These are phyloP conservation scores for Alfaro cultratus DNA, from an alignment of 2,797 vertebrate genomes.

Conservation along the genomic window DNA sequence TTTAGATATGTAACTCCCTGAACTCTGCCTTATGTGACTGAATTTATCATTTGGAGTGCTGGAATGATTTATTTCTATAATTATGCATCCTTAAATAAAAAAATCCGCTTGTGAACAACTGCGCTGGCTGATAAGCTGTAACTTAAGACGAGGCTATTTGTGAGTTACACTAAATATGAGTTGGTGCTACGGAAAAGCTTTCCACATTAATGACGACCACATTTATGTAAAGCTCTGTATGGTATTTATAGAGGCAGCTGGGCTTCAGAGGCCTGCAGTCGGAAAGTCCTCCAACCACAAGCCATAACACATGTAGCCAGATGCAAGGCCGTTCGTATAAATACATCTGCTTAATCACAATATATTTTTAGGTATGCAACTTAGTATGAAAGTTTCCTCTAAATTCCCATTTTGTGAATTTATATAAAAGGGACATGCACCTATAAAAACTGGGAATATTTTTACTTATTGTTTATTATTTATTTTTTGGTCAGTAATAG, in stretches of 20 bases:
- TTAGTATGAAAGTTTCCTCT: not conserved
- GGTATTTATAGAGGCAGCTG: constrained; percentile 72
- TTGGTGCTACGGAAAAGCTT: constrained; percentile 32
- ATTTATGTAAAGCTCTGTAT: constrained; percentile 60
- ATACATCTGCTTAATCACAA: not conserved
- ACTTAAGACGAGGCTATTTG: constrained; percentile 56
- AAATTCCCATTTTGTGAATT: not conserved
- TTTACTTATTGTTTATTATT: not conserved
- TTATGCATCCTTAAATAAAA: constrained; percentile 46
- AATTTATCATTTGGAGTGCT: constrained; percentile 25
- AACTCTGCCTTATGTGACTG: constrained; percentile 15
- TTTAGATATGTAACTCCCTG: not conserved
- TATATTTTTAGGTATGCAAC: constrained; percentile 7
- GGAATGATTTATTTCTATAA: constrained; percentile 37
- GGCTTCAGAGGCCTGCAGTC: constrained; percentile 49
- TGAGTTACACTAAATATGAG: constrained; percentile 31
- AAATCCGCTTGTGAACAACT: constrained; percentile 22
- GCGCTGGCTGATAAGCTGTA: constrained; percentile 8
- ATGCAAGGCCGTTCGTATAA: constrained; percentile 4
- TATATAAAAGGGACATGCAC: not conserved
- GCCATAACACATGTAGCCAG: constrained; percentile 20
- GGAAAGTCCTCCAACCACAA: constrained; percentile 59
- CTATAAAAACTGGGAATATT: not conserved
- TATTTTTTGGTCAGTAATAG: not conserved
- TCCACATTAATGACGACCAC: constrained; percentile 72